Evolutionary conservation across 2,113 vertebrate species (phyloP), one percentile per base, ranked within the genome.

Genomic region (Siniperca chuatsi): DNA sequence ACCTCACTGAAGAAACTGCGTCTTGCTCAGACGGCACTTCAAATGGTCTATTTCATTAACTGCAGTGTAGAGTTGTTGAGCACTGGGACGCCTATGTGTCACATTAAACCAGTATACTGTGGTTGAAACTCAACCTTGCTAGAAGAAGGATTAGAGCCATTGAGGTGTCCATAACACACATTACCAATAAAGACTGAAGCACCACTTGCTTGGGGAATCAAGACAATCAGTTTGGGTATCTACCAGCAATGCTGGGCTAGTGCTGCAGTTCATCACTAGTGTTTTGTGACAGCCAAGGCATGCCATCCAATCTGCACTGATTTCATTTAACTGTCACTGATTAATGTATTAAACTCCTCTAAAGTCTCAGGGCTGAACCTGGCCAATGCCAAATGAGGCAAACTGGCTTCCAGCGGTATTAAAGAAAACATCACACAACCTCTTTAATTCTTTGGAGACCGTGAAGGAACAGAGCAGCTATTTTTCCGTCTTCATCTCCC

Each of bases 271-370:
- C 44, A 90, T 92, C 80, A 83, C 72, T n/a, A n/a, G 75, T 68
- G 57, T 76, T 79, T 75, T 81, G 16, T 61, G 78, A 90, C 83
- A 60, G 77, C 65, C 5, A 65, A 75, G 55, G 64, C 65, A 58
- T 85, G 86, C 79, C 86, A 84, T 87, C 68, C 75, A 81, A 85
- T 84, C 76, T 69, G 61, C 55, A 61, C 46, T 86, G 79, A 89
- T 92, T 90, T 89, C 70, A 54, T 75, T 6, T 57, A 0, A 65
- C 50, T 89, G 88, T 91, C 88, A 87, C 50, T 76, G 75, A 89
- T 90, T 92, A 90, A 93, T 92, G 82, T 66, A 66, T 84, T 86
- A 81, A 75, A 89, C 75, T 83, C 75, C 72, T 83, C 46, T 76
- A 75, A 88, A 75, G 83, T 86, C 74, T 78, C 52, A 8, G 23